A percentile compares a stretch with the other conserved stretches of the same genome.
These are phyloP conservation scores for Microtus oregoni DNA, from an alignment of 2,113 vertebrate species.

Conservation along the genomic window DNA sequence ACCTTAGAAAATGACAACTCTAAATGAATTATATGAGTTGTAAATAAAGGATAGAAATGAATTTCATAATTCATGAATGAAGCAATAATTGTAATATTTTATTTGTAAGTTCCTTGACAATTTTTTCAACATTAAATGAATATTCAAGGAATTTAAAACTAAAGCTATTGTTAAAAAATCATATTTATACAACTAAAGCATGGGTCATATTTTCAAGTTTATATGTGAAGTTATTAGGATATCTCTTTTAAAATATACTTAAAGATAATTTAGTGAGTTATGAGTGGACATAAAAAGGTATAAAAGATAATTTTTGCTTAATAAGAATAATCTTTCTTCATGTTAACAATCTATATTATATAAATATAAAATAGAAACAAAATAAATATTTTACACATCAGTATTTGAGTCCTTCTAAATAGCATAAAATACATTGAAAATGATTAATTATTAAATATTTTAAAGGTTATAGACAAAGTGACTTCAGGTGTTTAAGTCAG, in stretches of 20 bases:
- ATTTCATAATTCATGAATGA: slow-evolving; percentile 50
- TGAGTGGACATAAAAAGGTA: not conserved
- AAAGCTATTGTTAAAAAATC: not conserved
- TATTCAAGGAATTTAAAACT: not conserved
- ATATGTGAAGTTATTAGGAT: not conserved
- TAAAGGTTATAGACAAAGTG: not conserved
- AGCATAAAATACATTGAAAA: not conserved
- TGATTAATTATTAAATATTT: not conserved
- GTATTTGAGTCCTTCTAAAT: not conserved
- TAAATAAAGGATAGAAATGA: slow-evolving; percentile 46
- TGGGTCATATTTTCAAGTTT: not conserved
- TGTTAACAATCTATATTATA: not conserved
- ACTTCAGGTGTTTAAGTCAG: not conserved
- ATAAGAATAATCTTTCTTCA: not conserved
- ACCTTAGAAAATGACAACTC: slow-evolving; percentile 56
- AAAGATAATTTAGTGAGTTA: not conserved
- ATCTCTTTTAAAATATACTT: slow-evolving; percentile 27
- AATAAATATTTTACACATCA: not conserved
- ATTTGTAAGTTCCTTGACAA: not conserved
- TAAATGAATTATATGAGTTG: slow-evolving; percentile 19
- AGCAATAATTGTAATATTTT: slow-evolving; percentile 42
- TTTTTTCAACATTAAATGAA: not conserved
- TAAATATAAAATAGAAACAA: not conserved
- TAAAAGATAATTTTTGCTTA: not conserved
- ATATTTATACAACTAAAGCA: not conserved